Base-by-base conservation (phyloP, 2,113 vertebrate genomes). In the Perca flavescens region DNA sequence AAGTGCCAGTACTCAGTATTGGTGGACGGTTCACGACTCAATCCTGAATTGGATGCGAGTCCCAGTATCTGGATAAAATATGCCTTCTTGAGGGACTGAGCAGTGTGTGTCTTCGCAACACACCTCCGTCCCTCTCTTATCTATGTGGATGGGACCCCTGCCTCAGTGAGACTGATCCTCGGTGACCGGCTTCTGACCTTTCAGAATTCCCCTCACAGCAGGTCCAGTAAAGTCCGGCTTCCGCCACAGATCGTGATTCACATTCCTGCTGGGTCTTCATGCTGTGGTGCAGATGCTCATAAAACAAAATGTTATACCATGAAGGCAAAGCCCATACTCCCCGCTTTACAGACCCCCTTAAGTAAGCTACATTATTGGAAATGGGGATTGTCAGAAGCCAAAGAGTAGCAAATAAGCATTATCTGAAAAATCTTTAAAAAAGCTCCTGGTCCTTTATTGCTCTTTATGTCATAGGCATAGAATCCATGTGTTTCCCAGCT, bases 171-270 rank as follows among this genome's bases (percentile, higher is more conserved):
- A 70, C 66, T 46, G 78, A 83, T 68, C 73, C 8, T 52, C 6
- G 0, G 25, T 86, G 75, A 72, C 87, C 52, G 10, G 10, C 40
- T 63, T 72, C 58, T 90, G 72, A 90, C 84, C 84, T 75, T 60
- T 74, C 12, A 52, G 80, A 87, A 87, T 91, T 91, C 89, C 86
- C 60, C 43, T 83, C 91, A 79, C 93, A 93, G 87, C 85, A 65
- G 87, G 86, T 81, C 43, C 50, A 60, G 53, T 77, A 36, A 68
- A 82, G 74, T 82, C 71, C 54, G 34, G 40, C 57, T 78, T 82
- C 61, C 14, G 17, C 61, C 28, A 25, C 31, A 66, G 61, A 79
- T 49, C 82, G 61, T 75, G 69, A 86, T 76, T 80, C 76, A 85
- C 84, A 91, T 91, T 89, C 85, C 84, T 69, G 66, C 49, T 68